These are phyloP conservation scores for Plodia interpunctella DNA, from an alignment of 1,140 invertebrate genomes.

Conservation along the genomic window DNA sequence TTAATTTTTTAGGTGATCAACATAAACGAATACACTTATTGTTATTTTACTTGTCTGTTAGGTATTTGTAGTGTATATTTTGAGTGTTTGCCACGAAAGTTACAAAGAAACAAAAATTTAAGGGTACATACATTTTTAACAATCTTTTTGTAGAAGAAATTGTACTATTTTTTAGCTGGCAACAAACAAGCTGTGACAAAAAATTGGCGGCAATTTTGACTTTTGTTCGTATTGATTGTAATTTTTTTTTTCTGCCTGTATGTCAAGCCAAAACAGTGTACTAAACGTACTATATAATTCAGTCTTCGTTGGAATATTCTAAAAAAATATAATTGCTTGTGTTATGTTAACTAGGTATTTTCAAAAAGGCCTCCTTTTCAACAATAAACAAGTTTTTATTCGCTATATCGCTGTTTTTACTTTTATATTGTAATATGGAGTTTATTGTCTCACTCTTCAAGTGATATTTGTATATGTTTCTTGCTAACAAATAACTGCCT, in stretches of 20 bases:
- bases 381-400: conserved; percentile 52
- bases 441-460: conserved; percentile 35
- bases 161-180: too few relatives aligned
- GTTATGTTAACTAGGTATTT: conserved; percentile 33
- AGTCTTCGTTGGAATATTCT: neutral
- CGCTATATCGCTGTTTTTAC: conserved; percentile 41
- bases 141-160: too few relatives aligned
- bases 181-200: too few relatives aligned
- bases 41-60: too few relatives aligned
- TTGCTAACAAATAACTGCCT: conserved; percentile 46
- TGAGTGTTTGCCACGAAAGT: too few relatives aligned
- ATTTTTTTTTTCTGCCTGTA: neutral
- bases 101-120: too few relatives aligned
- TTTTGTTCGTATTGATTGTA: neutral
- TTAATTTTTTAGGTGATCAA: too few relatives aligned
- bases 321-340: conserved; percentile 9
- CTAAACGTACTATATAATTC: neutral
- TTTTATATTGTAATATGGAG: conserved; percentile 39
- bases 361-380: conserved; percentile 58
- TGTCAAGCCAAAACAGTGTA: neutral
- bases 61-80: too few relatives aligned
- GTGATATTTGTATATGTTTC: conserved; percentile 40
- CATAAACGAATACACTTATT: too few relatives aligned
- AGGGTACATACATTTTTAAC: too few relatives aligned
- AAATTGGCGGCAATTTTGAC: too few relatives aligned